These are phyloP conservation scores for Neotoma lepida DNA, from an alignment of 2,113 vertebrate genomes.

Conservation along the genomic window DNA sequence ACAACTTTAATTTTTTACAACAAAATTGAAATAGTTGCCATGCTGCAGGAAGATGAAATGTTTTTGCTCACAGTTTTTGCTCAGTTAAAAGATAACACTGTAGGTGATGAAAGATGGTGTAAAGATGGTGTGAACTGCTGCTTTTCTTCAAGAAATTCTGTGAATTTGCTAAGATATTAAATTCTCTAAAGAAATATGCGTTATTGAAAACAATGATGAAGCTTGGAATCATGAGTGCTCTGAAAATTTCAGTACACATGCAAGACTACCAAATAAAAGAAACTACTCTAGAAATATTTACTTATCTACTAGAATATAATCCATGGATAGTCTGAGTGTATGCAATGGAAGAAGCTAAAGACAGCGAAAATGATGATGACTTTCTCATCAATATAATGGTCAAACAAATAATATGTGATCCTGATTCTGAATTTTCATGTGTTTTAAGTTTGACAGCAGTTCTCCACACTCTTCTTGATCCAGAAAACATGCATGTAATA, in stretches of 20 bases:
- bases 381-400: constrained; percentile 96
- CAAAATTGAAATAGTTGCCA: constrained; percentile 96
- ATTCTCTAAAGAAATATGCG: constrained; percentile 89
- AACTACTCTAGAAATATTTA: constrained; percentile 95
- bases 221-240: constrained; percentile 92
- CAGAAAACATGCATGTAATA: constrained; percentile 92
- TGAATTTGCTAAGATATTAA: constrained; percentile 93
- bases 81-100: constrained; percentile 93
- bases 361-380: constrained; percentile 92
- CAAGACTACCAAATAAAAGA: constrained; percentile 93
- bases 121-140: constrained; percentile 92
- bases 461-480: constrained; percentile 92
- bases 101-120: constrained; percentile 91
- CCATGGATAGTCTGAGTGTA: constrained; percentile 93
- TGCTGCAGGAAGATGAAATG: constrained; percentile 95
- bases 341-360: constrained; percentile 93
- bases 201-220: constrained; percentile 94
- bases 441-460: constrained; percentile 93
- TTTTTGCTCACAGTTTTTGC: constrained; percentile 95
- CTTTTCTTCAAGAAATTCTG: constrained; percentile 81
- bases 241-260: constrained; percentile 94
- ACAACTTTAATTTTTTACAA: constrained; percentile 96
- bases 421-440: constrained; percentile 94
- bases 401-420: constrained; percentile 96
- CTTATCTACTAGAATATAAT: constrained; percentile 95